Conservation (phyloP, 2,888 invertebrate species). For the Sericinus montela region DNA sequence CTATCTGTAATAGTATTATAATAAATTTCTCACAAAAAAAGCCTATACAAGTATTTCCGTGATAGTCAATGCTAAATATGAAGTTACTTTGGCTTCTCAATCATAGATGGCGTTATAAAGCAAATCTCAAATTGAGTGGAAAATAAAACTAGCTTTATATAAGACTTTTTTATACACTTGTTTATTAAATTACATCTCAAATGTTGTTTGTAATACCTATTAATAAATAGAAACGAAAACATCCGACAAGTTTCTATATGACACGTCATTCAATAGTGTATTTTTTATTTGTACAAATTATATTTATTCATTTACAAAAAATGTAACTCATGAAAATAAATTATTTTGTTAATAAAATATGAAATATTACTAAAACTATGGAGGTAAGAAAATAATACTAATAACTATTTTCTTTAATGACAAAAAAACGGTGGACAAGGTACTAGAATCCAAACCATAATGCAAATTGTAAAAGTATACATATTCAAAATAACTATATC, state of each 20-base stretch:
- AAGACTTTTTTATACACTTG: constrained; percentile 11
- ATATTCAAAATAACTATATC: neutral
- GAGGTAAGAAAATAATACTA: constrained; percentile 36
- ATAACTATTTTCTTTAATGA: constrained; percentile 13
- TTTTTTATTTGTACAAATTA: constrained; percentile 13
- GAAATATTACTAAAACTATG: constrained; percentile 18
- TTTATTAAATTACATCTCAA: constrained; percentile 19
- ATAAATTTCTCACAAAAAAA: too few relatives aligned
- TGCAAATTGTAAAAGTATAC: neutral
- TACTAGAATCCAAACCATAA: constrained; percentile 3
- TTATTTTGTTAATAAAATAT: constrained; percentile 11
- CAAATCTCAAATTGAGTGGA: neutral
- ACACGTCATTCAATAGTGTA: constrained; percentile 8
- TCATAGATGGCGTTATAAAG: constrained; percentile 43
- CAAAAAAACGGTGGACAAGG: constrained; percentile 11
- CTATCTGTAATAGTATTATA: too few relatives aligned
- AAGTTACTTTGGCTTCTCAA: constrained; percentile 31
- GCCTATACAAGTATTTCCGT: too few relatives aligned
- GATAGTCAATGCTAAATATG: too few relatives aligned
- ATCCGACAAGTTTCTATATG: constrained; percentile 8
- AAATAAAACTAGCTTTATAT: constrained; percentile 8
- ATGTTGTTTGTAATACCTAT: constrained; percentile 1
- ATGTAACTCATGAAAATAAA: constrained; percentile 15
- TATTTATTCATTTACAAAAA: constrained; percentile 10
- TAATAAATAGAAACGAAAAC: constrained; percentile 7